These are phyloP conservation scores for Acromyrmex echinatior DNA, from an alignment of 1,140 invertebrate genomes.

Conservation along the genomic window DNA sequence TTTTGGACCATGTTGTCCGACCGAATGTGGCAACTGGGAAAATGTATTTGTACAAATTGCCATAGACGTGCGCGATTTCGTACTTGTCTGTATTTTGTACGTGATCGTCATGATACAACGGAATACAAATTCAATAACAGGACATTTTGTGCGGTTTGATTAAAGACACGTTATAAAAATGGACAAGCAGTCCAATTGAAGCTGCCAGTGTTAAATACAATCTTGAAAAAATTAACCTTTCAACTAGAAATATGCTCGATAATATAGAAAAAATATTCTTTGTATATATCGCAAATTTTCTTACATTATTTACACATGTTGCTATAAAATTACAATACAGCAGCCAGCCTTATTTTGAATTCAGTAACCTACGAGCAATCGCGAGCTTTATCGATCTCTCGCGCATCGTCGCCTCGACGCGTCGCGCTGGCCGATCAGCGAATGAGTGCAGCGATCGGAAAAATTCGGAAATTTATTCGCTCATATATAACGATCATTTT, in stretches of 20 bases:
- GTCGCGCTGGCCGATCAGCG: neutral
- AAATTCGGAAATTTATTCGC: constrained; percentile 46
- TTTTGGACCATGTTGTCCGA: constrained; percentile 33
- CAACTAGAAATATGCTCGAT: neutral
- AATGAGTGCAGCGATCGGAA: constrained; percentile 46
- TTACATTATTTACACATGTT: neutral
- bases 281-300: neutral
- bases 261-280: neutral
- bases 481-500: constrained; percentile 49
- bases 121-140: constrained; percentile 46
- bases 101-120: neutral
- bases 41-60: constrained; percentile 49
- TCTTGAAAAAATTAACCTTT: neutral
- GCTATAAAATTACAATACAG: neutral
- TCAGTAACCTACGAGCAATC: neutral
- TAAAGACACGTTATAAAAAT: constrained; percentile 16
- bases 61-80: constrained; percentile 37
- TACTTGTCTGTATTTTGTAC: constrained; percentile 23
- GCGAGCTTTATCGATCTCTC: constrained; percentile 18
- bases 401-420: constrained; percentile 10
- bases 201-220: neutral
- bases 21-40: constrained; percentile 20
- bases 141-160: constrained; percentile 17
- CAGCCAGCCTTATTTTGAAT: neutral
- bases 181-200: neutral